Percentiles rank a stretch among this genome's conserved stretches.
Evolutionary conservation across 2,113 vertebrate genomes (phyloP).

Genomic region (Macroglossus sobrinus): DNA sequence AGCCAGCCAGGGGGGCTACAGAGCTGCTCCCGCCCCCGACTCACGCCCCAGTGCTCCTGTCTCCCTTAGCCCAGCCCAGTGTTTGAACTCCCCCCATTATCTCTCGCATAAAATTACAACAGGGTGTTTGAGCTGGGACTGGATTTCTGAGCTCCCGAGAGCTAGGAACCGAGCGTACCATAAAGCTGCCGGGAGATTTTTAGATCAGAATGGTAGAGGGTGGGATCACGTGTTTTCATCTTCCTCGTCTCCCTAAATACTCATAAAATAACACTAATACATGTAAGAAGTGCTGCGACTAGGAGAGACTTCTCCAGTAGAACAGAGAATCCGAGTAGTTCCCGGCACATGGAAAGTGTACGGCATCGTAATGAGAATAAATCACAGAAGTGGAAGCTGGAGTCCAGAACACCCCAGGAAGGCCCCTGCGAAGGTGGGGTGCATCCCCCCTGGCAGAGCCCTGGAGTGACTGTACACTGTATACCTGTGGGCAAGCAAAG

Average conservation of each 20-base stretch:
- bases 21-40: background rate
- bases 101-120: background rate
- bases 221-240: background rate
- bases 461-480: rapidly evolving
- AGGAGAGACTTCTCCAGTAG: background rate
- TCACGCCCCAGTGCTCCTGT: background rate
- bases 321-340: background rate
- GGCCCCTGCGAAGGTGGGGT: background rate
- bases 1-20: background rate
- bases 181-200: background rate
- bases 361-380: too few species aligned
- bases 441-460: background rate
- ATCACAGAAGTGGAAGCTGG: background rate
- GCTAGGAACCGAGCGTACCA: background rate
- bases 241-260: background rate
- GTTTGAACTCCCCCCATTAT: background rate
- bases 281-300: background rate
- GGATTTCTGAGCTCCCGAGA: background rate
- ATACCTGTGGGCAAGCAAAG: background rate
- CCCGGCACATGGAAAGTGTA: background rate
- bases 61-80: too few species aligned
- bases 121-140: background rate
- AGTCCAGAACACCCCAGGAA: background rate
- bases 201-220: background rate
- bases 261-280: background rate